phyloP scores from a whole-genome alignment of 1,140 invertebrate species.

The Homarus americanus region DNA sequence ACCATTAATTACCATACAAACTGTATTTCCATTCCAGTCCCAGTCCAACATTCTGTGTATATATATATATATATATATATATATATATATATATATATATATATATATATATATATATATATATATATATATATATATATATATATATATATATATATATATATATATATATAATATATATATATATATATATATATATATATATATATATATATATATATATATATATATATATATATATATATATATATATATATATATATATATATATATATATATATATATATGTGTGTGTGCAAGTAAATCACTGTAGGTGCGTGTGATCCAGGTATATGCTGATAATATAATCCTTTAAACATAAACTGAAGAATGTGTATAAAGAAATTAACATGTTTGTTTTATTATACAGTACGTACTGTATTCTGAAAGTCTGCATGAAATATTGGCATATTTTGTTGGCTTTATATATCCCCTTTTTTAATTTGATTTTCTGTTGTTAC shows the following conservation, averaged over 20 bases:
- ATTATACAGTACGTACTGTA: too few relatives aligned
- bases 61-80: not conserved
- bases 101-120: slow-evolving; percentile 41
- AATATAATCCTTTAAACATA: not conserved
- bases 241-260: slow-evolving; percentile 49
- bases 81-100: slow-evolving; percentile 28
- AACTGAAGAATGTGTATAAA: too few relatives aligned
- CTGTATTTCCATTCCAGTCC: too few relatives aligned
- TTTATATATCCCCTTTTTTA: too few relatives aligned
- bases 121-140: slow-evolving; percentile 34
- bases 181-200: slow-evolving; percentile 33
- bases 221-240: slow-evolving; percentile 47
- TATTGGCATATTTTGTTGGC: too few relatives aligned
- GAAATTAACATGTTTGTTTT: too few relatives aligned
- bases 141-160: slow-evolving; percentile 31
- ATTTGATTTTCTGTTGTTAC: too few relatives aligned
- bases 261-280: slow-evolving; percentile 42
- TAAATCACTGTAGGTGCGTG: too few relatives aligned
- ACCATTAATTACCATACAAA: too few relatives aligned
- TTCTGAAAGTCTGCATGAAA: too few relatives aligned
- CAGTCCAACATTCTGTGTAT: too few relatives aligned
- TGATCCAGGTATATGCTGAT: not conserved
- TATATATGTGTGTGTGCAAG: not conserved
- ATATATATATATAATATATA: slow-evolving; percentile 27
- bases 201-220: slow-evolving; percentile 40